These are phyloP conservation scores for Ischnura elegans DNA, from an alignment of 2,888 invertebrate species.

Conservation along the genomic window DNA sequence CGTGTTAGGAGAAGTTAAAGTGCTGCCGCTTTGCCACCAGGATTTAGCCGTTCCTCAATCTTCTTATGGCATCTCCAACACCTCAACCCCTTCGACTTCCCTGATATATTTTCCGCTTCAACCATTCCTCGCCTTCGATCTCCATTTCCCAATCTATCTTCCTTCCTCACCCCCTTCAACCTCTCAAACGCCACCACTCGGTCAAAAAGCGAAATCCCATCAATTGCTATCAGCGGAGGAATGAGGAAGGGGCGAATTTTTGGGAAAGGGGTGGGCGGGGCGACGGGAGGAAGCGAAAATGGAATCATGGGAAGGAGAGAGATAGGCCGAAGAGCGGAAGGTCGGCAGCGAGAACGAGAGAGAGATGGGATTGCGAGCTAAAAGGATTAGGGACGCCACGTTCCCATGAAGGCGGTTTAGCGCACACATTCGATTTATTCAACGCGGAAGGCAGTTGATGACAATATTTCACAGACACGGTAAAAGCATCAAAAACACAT, in stretches of 20 bases:
- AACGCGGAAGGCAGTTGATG: neutral
- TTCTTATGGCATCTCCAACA: neutral
- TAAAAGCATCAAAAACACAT: too few relatives aligned
- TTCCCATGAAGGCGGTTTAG: neutral
- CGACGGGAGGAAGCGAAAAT: neutral
- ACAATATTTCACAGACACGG: neutral
- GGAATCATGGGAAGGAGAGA: neutral
- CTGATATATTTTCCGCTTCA: neutral
- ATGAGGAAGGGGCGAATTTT: neutral
- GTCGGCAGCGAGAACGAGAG: neutral
- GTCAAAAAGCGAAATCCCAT: conserved; percentile 17
- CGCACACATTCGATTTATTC: neutral
- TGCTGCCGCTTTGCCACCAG: neutral
- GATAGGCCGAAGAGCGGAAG: neutral
- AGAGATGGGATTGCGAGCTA: neutral
- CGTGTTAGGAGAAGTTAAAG: neutral
- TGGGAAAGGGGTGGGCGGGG: neutral
- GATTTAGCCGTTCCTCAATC: neutral
- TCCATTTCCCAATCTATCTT: neutral
- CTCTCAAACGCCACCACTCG: too few relatives aligned
- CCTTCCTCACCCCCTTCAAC: neutral
- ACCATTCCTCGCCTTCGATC: neutral
- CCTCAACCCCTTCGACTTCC: neutral
- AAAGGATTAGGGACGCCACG: neutral
- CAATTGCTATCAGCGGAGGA: neutral